These are phyloP conservation scores for Colistium nudipinnis DNA, from an alignment of 2,113 vertebrate genomes.

Conservation along the genomic window DNA sequence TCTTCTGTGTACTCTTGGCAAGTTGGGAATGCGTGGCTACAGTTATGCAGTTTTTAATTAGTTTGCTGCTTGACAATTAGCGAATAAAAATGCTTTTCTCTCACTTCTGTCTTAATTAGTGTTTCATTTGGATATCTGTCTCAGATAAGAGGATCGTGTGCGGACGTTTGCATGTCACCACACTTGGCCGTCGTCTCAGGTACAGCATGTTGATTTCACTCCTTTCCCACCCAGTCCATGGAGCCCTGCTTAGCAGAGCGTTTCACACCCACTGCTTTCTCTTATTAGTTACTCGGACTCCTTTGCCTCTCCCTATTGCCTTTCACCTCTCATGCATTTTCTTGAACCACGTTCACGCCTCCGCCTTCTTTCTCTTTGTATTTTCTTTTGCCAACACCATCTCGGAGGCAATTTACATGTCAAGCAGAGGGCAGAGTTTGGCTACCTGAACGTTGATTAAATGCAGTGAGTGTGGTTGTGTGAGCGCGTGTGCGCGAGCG, in stretches of 20 bases:
- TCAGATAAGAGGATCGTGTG: constrained; percentile 5
- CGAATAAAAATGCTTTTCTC: no score
- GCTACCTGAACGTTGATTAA: constrained; percentile 40
- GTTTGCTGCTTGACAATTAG: no score
- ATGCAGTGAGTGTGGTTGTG: constrained; percentile 10
- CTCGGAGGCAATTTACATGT: constrained; percentile 78
- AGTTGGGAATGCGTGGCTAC: no score
- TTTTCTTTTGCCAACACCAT: constrained; percentile 49
- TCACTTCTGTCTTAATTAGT: constrained; percentile 20
- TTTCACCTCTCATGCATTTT: constrained; percentile 64
- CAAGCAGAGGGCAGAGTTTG: constrained; percentile 50
- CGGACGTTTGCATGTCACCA: constrained; percentile 13
- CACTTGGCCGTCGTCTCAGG: constrained; percentile 15
- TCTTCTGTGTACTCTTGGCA: background rate
- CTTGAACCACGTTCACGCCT: constrained; percentile 41
- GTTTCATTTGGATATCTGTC: background rate
- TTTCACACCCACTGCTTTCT: constrained; percentile 63
- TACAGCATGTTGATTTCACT: constrained; percentile 35
- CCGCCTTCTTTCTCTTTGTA: constrained; percentile 33
- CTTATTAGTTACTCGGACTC: constrained; percentile 45
- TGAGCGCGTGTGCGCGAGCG: constrained; percentile 9
- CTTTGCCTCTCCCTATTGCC: constrained; percentile 46
- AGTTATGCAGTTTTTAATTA: no score
- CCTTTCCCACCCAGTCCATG: constrained; percentile 55
- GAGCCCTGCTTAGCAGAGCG: constrained; percentile 37